Evolutionary conservation across 2,888 invertebrate genomes (phyloP).

Genomic region (Eudemis profundana): DNA sequence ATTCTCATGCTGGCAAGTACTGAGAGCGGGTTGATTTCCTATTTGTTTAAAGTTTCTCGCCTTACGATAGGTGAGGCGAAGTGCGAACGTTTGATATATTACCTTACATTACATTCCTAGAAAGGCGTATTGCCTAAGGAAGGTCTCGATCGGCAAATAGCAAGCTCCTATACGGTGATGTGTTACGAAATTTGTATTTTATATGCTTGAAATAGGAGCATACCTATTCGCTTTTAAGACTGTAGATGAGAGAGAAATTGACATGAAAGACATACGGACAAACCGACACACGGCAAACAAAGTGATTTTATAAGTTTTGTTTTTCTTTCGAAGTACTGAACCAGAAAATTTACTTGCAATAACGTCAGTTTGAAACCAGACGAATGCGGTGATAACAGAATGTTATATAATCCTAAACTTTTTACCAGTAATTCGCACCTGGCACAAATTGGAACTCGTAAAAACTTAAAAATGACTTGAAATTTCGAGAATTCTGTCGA

Average conservation of each 20-base stretch:
- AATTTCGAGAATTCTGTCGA: slow-evolving; percentile 28
- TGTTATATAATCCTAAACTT: slow-evolving; percentile 18
- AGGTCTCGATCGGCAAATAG: background rate
- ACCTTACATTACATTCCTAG: background rate
- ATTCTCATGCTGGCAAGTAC: slow-evolving; percentile 21
- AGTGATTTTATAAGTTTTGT: no score
- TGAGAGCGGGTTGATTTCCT: slow-evolving; percentile 35
- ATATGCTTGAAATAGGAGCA: no score
- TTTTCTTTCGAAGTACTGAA: no score
- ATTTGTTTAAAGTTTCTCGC: slow-evolving; percentile 35
- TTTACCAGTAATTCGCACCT: slow-evolving; percentile 31
- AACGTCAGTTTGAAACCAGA: background rate
- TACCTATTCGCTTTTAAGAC: no score
- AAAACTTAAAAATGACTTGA: slow-evolving; percentile 32
- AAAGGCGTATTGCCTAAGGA: slow-evolving; percentile 11
- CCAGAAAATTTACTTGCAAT: background rate
- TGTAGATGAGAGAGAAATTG: no score
- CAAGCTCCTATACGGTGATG: no score
- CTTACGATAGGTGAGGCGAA: slow-evolving; percentile 17
- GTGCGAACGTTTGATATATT: slow-evolving; percentile 29
- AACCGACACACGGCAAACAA: no score
- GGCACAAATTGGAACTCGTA: slow-evolving; percentile 23
- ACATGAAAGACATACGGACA: no score
- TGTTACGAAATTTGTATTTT: no score
- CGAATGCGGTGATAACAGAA: background rate